Conservation (phyloP, 2,113 vertebrate species). For the Podarcis muralis region DNA sequence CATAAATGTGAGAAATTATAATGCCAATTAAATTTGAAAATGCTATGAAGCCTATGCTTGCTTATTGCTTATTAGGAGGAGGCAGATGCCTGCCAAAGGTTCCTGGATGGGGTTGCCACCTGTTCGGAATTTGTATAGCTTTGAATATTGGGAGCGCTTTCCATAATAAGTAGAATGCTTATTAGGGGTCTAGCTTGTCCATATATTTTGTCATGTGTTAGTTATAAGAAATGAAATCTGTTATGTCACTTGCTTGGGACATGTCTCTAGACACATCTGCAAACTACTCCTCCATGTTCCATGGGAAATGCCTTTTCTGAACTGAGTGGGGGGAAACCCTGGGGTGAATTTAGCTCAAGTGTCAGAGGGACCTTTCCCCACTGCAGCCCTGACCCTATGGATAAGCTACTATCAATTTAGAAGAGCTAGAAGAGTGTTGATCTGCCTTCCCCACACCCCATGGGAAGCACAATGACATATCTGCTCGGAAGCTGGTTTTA, state of each 20-base stretch:
- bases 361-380: too few species aligned
- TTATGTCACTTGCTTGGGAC: neutral
- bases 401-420: too few species aligned
- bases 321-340: too few species aligned
- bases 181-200: neutral
- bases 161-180: neutral
- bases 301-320: too few species aligned
- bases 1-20: neutral
- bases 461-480: too few species aligned
- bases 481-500: too few species aligned
- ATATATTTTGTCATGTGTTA: neutral
- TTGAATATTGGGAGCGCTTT: neutral
- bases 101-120: neutral
- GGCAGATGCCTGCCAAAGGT: neutral
- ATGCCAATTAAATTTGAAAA: slow-evolving; percentile 13
- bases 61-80: neutral
- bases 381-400: too few species aligned
- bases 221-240: neutral
- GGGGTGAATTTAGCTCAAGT: too few species aligned
- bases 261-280: neutral
- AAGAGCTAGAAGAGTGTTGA: too few species aligned
- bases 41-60: neutral
- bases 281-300: neutral
- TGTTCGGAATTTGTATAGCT: neutral
- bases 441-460: too few species aligned